These are phyloP conservation scores for Carcinoscorpius rotundicauda DNA, from an alignment of 1,140 invertebrate genomes.

Conservation along the genomic window DNA sequence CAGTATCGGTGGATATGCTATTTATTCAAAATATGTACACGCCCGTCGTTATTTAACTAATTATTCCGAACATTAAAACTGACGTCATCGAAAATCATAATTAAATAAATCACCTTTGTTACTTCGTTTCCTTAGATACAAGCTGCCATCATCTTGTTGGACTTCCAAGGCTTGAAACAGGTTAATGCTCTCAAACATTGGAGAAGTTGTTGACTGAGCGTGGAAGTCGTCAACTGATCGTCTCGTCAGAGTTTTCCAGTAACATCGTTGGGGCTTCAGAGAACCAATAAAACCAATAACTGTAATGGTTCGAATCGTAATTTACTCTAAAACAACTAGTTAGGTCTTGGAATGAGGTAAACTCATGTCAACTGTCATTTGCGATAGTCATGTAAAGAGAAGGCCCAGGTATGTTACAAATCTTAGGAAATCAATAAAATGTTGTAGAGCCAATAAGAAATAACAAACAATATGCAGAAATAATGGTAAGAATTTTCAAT, in stretches of 20 bases:
- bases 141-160: slow-evolving; percentile 47
- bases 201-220: slow-evolving; percentile 27
- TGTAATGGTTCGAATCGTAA: no score
- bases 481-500: no score
- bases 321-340: no score
- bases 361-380: slow-evolving; percentile 4
- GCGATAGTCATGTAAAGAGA: background rate
- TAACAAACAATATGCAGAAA: background rate
- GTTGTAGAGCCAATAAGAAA: slow-evolving; percentile 3
- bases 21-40: no score
- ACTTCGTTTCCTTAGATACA: no score
- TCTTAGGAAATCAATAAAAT: slow-evolving; percentile 13
- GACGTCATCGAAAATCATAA: no score
- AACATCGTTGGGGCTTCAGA: slow-evolving; percentile 73
- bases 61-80: no score
- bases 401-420: background rate
- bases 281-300: background rate
- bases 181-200: slow-evolving; percentile 70
- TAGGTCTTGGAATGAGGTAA: no score
- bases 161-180: slow-evolving; percentile 77
- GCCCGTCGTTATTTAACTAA: no score
- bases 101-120: no score
- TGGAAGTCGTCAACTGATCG: slow-evolving; percentile 27
- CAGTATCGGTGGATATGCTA: no score
- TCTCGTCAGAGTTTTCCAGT: slow-evolving; percentile 54